Conservation (phyloP, 2,113 vertebrate genomes). For the Eurypyga helias region DNA sequence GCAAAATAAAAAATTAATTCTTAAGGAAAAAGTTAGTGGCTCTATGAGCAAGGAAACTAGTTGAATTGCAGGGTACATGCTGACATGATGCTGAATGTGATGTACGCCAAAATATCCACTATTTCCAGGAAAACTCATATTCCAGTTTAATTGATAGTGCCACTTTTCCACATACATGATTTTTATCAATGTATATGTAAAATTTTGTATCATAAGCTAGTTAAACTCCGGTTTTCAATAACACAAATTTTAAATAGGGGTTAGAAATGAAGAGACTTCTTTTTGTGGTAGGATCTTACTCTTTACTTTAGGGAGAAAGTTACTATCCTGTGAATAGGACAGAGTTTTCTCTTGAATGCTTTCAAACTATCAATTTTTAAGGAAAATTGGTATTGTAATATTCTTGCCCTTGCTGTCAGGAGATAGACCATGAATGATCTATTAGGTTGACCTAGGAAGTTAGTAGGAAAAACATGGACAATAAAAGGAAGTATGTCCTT, state of each 20-base stretch:
- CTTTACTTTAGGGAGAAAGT: not conserved
- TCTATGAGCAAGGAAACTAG: not conserved
- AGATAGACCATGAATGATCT: not conserved
- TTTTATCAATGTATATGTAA: not conserved
- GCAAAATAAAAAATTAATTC: not conserved
- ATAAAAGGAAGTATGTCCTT: not conserved
- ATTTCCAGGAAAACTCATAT: not conserved
- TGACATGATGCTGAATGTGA: not conserved
- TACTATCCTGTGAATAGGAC: not conserved
- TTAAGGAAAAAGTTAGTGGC: not conserved
- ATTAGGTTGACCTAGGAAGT: not conserved
- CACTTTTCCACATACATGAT: not conserved
- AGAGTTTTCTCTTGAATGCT: not conserved
- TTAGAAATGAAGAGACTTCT: not conserved
- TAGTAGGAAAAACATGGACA: not conserved
- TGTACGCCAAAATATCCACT: not conserved
- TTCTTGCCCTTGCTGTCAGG: not conserved
- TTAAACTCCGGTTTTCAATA: not conserved
- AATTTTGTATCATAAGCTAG: not conserved
- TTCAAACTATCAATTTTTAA: not conserved
- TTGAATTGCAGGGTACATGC: not conserved
- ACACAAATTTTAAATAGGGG: not conserved
- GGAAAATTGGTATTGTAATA: not conserved
- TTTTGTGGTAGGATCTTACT: not conserved
- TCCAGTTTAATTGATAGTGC: not conserved